A percentile compares a stretch with the other conserved stretches of the same genome.
phyloP scores from a whole-genome alignment of 2,888 invertebrate species.

The Rotaria socialis region DNA sequence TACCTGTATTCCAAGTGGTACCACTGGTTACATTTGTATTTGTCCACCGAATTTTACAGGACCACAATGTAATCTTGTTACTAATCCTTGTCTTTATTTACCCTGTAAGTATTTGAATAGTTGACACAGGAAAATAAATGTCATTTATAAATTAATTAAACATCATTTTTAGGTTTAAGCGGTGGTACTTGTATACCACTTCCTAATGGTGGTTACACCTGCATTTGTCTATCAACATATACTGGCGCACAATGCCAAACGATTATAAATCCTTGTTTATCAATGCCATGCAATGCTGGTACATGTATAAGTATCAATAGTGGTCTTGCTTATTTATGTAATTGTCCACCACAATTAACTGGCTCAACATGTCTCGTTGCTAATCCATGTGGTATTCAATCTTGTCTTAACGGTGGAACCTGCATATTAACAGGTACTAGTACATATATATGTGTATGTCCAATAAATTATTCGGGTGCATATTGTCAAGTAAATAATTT shows the following conservation, averaged over 20 bases:
- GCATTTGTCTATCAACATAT: constrained; percentile 55
- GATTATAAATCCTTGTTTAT: constrained; percentile 39
- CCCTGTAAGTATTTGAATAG: constrained; percentile 1
- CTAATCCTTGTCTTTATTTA: background rate
- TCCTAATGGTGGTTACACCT: constrained; percentile 56
- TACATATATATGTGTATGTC: constrained; percentile 39
- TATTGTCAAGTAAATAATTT: constrained; percentile 42
- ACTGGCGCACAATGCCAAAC: constrained; percentile 67
- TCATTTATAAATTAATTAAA: no score
- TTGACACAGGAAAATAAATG: no score
- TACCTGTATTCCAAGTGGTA: constrained; percentile 35
- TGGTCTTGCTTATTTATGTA: constrained; percentile 42
- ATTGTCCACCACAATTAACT: constrained; percentile 42
- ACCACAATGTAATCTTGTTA: constrained; percentile 36
- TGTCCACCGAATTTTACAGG: constrained; percentile 44
- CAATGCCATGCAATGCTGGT: constrained; percentile 41
- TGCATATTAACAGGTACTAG: constrained; percentile 49
- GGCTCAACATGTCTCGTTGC: constrained; percentile 33
- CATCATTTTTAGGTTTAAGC: background rate
- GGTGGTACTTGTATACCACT: constrained; percentile 10
- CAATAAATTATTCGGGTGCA: constrained; percentile 28
- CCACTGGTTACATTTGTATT: constrained; percentile 37
- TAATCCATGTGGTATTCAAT: constrained; percentile 49
- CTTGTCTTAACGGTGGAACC: constrained; percentile 53
- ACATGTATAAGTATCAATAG: constrained; percentile 38